Percentiles rank a stretch among this genome's conserved stretches.
Evolutionary conservation across 2,797 vertebrate species (phyloP).

Genomic region (Eospalax fontanierii): DNA sequence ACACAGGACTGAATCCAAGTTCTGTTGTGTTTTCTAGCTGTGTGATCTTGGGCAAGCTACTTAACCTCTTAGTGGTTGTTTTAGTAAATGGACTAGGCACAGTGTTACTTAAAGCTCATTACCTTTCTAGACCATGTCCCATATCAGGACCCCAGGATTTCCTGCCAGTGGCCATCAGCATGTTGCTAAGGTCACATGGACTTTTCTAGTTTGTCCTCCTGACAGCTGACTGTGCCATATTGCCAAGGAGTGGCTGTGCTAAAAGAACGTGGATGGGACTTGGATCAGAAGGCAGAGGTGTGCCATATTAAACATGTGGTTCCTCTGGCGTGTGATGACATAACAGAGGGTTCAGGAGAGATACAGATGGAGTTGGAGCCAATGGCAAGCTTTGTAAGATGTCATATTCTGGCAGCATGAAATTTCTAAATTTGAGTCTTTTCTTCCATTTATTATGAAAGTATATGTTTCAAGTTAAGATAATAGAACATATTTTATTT

Average conservation of each 20-base stretch:
- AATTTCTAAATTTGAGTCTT: neutral
- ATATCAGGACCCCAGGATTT: neutral
- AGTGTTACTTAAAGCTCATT: neutral
- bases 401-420: neutral
- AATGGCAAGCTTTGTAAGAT: neutral
- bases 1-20: neutral
- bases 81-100: neutral
- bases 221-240: neutral
- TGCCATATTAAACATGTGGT: neutral
- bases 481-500: neutral
- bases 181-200: neutral
- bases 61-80: slow-evolving; percentile 8
- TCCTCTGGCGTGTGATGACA: neutral
- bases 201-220: neutral
- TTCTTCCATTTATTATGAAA: neutral
- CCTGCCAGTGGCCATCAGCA: neutral
- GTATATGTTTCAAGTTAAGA: slow-evolving; percentile 14
- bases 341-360: neutral
- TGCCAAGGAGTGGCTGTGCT: neutral
- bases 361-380: neutral
- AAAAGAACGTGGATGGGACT: neutral
- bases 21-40: neutral
- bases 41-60: neutral
- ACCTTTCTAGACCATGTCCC: neutral
- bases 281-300: neutral